Evolutionary conservation across 1,140 invertebrate species (phyloP).

Genomic region (Leptopilina clavipes): DNA sequence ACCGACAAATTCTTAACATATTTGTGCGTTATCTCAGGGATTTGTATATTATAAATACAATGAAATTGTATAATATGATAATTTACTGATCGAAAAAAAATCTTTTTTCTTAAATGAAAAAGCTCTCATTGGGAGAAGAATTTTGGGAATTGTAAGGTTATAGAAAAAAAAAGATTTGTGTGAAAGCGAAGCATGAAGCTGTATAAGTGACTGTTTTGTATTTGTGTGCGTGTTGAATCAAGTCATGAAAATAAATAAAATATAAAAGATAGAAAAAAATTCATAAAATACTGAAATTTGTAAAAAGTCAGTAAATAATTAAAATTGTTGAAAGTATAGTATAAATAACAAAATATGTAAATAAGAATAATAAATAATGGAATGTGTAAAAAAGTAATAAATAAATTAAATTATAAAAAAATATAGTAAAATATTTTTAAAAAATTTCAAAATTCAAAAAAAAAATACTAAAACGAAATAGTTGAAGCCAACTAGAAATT

Average conservation of each 20-base stretch:
- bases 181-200: conserved; percentile 26
- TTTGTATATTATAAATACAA: conserved; percentile 16
- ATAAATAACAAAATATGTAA: too few relatives aligned
- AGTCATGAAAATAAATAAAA: too few relatives aligned
- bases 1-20: background rate
- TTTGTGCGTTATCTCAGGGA: conserved; percentile 11
- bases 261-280: too few relatives aligned
- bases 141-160: background rate
- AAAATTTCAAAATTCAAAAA: too few relatives aligned
- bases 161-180: background rate
- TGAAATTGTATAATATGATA: too few relatives aligned
- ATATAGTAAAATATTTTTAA: too few relatives aligned
- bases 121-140: background rate
- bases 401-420: too few relatives aligned
- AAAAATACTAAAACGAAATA: background rate
- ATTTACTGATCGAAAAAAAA: background rate
- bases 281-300: too few relatives aligned
- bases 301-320: too few relatives aligned
- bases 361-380: background rate
- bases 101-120: background rate
- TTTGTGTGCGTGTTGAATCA: background rate
- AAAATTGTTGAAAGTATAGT: too few relatives aligned
- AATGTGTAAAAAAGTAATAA: too few relatives aligned
- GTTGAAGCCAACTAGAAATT: conserved; percentile 15
- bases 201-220: background rate